Evolutionary conservation across 1,140 invertebrate species (phyloP), one percentile per base, ranked within the genome.

Genomic region (Drosophila oshimai): DNA sequence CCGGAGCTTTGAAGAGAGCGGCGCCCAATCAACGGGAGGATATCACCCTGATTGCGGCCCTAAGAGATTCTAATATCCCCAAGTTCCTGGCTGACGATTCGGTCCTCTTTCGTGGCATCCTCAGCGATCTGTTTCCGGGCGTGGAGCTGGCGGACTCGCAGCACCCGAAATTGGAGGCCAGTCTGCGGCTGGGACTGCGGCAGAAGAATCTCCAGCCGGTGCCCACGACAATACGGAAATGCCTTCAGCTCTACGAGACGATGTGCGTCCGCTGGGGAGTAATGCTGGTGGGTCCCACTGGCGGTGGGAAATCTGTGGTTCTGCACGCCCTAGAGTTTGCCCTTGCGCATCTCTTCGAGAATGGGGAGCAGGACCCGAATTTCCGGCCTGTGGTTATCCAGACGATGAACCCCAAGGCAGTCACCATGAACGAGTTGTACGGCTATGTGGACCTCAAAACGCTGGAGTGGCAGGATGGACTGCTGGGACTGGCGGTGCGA

Each of bases 211-310:
- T 95, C 4, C 95, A 96, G 90, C 88, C 94, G 1, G 94, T 94
- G 68, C 68, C 91, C 0, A 94, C 94, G 47, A 93, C 94, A 41
- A 93, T 97, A 15, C 91, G 93, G 22, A 98, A 98, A 93, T 94
- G 95, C 18, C 95, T 96, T 34, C 96, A 97, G 90, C 91, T 98
- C 6, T 96, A 97, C 81, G 97, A 98, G 91, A 98, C 97, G 36
- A 96, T 98, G 95, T 94, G 95, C 76, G 97, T 98, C 1, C 93
- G 97, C 26, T 97, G 98, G 93, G 97, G 97, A 15, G 97, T 98
- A 13, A 98, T 98, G 96, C 92, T 98, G 20, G 97, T 98, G 6
- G 97, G 98, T 4, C 95, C 96, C 2, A 97, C 97, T 0, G 96
- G 96, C 34, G 94, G 96, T 1, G 96, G 96, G 3, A 97, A 97